A percentile compares a stretch with the other conserved stretches of the same genome.
Conservation (phyloP, 2,113 vertebrate genomes). For the Panurus biarmicus region DNA sequence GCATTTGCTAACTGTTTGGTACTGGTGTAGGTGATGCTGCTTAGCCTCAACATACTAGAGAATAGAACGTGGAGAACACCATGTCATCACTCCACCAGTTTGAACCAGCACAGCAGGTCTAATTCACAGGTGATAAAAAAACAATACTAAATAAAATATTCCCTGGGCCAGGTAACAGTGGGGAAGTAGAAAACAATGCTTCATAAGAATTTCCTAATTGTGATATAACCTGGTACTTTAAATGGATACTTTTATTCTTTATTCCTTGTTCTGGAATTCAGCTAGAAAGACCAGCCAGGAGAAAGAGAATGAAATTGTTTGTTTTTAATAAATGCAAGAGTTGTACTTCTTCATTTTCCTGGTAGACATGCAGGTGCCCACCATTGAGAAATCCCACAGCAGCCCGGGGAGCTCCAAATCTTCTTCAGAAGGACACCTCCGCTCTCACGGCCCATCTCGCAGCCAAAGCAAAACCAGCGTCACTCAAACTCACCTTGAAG, state of each 20-base stretch:
- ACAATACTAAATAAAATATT: not conserved
- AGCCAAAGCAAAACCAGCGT: slow-evolving; percentile 99
- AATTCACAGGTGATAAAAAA: not conserved
- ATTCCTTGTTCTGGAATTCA: not conserved
- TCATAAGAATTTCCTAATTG: not conserved
- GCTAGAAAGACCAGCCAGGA: not conserved
- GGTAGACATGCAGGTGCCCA: slow-evolving; percentile 90
- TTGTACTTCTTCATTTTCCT: slow-evolving; percentile 32
- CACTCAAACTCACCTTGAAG: slow-evolving; percentile 96
- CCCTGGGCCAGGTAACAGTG: not conserved
- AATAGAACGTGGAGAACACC: not conserved
- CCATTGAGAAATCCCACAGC: slow-evolving; percentile 98
- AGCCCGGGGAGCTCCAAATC: slow-evolving; percentile 98
- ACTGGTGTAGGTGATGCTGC: not conserved
- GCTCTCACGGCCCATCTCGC: slow-evolving; percentile 93
- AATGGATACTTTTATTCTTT: not conserved
- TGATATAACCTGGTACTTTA: not conserved
- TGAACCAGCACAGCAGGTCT: not conserved
- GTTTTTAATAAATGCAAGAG: not conserved
- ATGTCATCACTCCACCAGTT: not conserved
- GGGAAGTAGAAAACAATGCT: not conserved
- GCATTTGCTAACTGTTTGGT: not conserved
- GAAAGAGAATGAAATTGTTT: not conserved
- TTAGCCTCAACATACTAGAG: not conserved
- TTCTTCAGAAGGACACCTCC: slow-evolving; percentile 95